These are phyloP conservation scores for Drosophila demipolita DNA, from an alignment of 2,888 invertebrate species.

Conservation along the genomic window DNA sequence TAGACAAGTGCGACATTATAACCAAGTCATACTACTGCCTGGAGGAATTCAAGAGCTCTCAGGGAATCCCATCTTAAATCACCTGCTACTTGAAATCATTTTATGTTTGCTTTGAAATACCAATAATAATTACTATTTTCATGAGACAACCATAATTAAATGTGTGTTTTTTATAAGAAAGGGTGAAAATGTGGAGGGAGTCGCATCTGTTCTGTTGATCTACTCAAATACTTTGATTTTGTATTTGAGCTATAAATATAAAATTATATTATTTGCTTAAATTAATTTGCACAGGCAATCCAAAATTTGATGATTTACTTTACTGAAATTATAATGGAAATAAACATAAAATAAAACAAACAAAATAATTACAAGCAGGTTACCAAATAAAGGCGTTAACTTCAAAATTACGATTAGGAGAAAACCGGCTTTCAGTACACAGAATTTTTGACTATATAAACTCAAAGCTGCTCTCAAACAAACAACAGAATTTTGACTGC, in stretches of 20 bases:
- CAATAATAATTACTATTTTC: slow-evolving; percentile 59
- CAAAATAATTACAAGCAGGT: slow-evolving; percentile 3
- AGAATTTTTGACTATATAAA: too few species aligned
- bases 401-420: neutral
- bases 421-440: too few species aligned
- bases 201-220: neutral
- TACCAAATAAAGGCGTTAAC: slow-evolving; percentile 4
- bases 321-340: slow-evolving; percentile 10
- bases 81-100: slow-evolving; percentile 59
- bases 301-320: slow-evolving; percentile 61
- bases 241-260: neutral
- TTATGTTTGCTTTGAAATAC: slow-evolving; percentile 50
- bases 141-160: slow-evolving; percentile 49
- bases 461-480: too few species aligned
- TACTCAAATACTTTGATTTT: too few species aligned
- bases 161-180: neutral
- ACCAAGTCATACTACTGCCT: too few species aligned
- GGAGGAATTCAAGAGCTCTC: too few species aligned
- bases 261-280: slow-evolving; percentile 38
- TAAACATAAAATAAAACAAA: neutral
- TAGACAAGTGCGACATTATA: too few species aligned
- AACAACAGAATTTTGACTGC: too few species aligned
- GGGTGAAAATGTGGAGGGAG: neutral
- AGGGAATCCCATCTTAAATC: too few species aligned
- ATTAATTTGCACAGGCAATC: slow-evolving; percentile 38